phyloP scores from a whole-genome alignment of 1,140 invertebrate genomes.

The Drosophila repleta region DNA sequence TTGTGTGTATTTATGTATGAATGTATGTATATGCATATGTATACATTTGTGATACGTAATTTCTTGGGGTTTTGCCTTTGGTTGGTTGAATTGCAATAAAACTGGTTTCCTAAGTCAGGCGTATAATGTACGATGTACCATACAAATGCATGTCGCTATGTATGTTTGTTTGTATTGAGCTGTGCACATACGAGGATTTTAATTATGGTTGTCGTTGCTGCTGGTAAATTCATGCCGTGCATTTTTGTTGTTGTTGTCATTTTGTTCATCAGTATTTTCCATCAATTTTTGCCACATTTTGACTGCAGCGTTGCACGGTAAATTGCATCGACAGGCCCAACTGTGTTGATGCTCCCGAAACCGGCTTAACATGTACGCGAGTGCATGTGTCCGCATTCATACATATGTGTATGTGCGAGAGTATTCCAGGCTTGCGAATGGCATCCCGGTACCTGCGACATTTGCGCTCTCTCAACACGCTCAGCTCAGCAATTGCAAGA shows the following conservation, averaged over 20 bases:
- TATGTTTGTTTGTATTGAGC: conserved; percentile 4
- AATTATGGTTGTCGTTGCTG: conserved; percentile 51
- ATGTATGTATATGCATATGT: conserved; percentile 31
- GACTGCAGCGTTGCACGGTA: conserved; percentile 41
- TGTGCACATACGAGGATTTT: conserved; percentile 39
- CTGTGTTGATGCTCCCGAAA: conserved; percentile 50
- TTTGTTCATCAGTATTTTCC: conserved; percentile 52
- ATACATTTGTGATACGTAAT: conserved; percentile 78
- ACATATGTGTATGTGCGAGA: conserved; percentile 2
- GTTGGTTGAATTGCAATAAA: conserved; percentile 76
- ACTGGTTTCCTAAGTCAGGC: conserved; percentile 73
- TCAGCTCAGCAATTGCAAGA: conserved; percentile 4
- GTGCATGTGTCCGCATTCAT: not conserved
- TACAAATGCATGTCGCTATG: conserved; percentile 13
- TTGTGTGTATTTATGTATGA: conserved; percentile 30
- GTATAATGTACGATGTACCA: conserved; percentile 66
- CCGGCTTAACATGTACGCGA: conserved; percentile 60
- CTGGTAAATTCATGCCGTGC: conserved; percentile 57
- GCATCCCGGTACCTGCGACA: conserved; percentile 36
- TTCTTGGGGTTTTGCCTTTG: conserved; percentile 71
- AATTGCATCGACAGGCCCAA: conserved; percentile 37
- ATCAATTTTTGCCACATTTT: conserved; percentile 65
- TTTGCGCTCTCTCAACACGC: conserved; percentile 17
- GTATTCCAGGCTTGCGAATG: conserved; percentile 31
- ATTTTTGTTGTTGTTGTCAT: conserved; percentile 45